Percentiles rank a stretch among this genome's conserved stretches.
phyloP scores from a whole-genome alignment of 2,888 invertebrate species.

The Drosophila nigricruria region DNA sequence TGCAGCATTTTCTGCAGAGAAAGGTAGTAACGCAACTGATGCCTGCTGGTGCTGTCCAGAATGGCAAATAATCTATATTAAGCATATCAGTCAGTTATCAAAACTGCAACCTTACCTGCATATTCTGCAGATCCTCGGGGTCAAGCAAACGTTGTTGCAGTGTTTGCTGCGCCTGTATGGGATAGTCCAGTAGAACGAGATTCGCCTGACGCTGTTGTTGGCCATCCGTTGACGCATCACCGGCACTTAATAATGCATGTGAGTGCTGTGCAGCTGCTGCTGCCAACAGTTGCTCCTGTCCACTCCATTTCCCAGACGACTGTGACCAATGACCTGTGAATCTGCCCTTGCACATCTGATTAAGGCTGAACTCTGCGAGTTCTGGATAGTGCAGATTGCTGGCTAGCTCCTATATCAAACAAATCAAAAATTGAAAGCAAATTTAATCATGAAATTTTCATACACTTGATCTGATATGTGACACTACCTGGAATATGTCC shows the following conservation, averaged over 20 bases:
- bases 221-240: conserved; percentile 76
- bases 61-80: not conserved
- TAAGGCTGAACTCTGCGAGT: conserved; percentile 84
- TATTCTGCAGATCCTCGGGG: conserved; percentile 84
- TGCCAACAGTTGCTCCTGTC: conserved; percentile 82
- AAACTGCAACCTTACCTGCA: conserved; percentile 75
- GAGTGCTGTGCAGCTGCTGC: conserved; percentile 77
- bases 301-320: conserved; percentile 78
- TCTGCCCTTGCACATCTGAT: conserved; percentile 85
- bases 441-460: not conserved
- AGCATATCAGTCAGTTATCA: not conserved
- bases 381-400: conserved; percentile 85
- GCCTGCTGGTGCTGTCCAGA: conserved; percentile 82
- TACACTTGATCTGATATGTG: not conserved
- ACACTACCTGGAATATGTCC: conserved; percentile 84
- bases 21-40: conserved; percentile 83
- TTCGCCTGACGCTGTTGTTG: conserved; percentile 82
- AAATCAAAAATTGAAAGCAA: not conserved
- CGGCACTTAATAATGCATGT: conserved; percentile 74
- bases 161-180: conserved; percentile 85
- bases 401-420: conserved; percentile 82
- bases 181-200: conserved; percentile 84
- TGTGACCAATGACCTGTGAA: conserved; percentile 84
- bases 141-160: conserved; percentile 85
- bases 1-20: conserved; percentile 78